Conservation (phyloP, 2,888 invertebrate genomes). For the Lasioglossum figueresi region DNA sequence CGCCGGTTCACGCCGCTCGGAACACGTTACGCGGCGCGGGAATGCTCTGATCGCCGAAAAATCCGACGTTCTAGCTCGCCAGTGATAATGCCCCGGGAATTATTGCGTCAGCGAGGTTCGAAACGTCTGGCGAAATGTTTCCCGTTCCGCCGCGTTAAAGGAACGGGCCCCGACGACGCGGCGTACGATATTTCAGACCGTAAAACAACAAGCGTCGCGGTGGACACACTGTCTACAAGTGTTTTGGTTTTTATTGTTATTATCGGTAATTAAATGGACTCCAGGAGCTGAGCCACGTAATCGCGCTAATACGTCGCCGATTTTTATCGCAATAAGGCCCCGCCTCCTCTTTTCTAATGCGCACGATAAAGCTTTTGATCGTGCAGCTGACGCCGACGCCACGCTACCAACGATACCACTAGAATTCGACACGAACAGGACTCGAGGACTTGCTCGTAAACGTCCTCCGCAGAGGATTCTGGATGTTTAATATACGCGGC, state of each 20-base stretch:
- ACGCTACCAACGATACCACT: not conserved
- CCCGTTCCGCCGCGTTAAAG: slow-evolving; percentile 36
- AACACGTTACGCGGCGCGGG: slow-evolving; percentile 8
- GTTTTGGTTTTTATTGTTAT: slow-evolving; percentile 56
- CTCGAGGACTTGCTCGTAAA: slow-evolving; percentile 25
- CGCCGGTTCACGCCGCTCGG: slow-evolving; percentile 7
- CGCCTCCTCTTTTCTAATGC: slow-evolving; percentile 26
- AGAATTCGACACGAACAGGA: not conserved
- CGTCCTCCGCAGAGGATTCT: not conserved
- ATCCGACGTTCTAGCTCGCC: slow-evolving; percentile 24
- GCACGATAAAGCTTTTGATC: slow-evolving; percentile 40
- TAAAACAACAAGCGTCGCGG: slow-evolving; percentile 32
- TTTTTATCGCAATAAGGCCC: slow-evolving; percentile 55
- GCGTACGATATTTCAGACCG: slow-evolving; percentile 36
- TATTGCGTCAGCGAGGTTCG: slow-evolving; percentile 29
- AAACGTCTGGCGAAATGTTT: slow-evolving; percentile 36
- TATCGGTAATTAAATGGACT: slow-evolving; percentile 58
- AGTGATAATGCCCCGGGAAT: slow-evolving; percentile 25
- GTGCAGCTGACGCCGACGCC: slow-evolving; percentile 15
- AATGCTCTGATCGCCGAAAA: slow-evolving; percentile 35
- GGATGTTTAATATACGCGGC: not conserved
- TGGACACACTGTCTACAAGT: slow-evolving; percentile 26
- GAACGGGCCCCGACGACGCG: slow-evolving; percentile 27
- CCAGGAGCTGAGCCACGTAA: slow-evolving; percentile 38
- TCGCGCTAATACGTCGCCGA: slow-evolving; percentile 49